phyloP scores from a whole-genome alignment of 2,888 invertebrate species.

The Ornithoptera priamus region DNA sequence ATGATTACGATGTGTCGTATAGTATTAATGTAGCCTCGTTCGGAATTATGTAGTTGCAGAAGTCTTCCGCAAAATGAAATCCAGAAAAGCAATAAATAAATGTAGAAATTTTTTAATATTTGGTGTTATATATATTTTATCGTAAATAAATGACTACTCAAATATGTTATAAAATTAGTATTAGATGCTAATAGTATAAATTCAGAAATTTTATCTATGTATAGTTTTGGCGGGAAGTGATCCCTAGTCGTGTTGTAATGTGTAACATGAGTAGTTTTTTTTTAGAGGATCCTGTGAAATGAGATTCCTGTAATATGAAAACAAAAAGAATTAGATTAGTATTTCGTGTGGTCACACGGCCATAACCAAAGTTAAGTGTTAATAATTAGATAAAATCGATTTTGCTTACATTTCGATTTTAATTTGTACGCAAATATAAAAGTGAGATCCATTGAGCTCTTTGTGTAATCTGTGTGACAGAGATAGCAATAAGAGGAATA shows the following conservation, averaged over 20 bases:
- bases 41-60: conserved; percentile 30
- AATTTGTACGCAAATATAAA: conserved; percentile 50
- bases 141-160: conserved; percentile 30
- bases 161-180: conserved; percentile 13
- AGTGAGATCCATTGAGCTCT: conserved; percentile 73
- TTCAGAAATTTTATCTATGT: conserved; percentile 1
- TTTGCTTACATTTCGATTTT: conserved; percentile 45
- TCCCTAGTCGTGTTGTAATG: conserved; percentile 14
- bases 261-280: conserved; percentile 2
- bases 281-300: conserved; percentile 2
- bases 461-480: conserved; percentile 73
- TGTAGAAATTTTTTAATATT: conserved; percentile 29
- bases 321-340: conserved; percentile 2
- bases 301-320: conserved; percentile 12
- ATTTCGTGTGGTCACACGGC: conserved; percentile 6
- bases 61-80: conserved; percentile 66
- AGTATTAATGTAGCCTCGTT: conserved; percentile 9
- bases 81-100: conserved; percentile 55
- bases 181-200: conserved; percentile 6
- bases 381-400: conserved; percentile 11
- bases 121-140: conserved; percentile 28
- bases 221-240: conserved; percentile 11
- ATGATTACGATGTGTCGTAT: conserved; percentile 3
- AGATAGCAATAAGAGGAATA: conserved; percentile 73
- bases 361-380: conserved; percentile 20